Base-by-base conservation (phyloP, 1,140 invertebrate species). In the Temnothorax curvispinosus region DNA sequence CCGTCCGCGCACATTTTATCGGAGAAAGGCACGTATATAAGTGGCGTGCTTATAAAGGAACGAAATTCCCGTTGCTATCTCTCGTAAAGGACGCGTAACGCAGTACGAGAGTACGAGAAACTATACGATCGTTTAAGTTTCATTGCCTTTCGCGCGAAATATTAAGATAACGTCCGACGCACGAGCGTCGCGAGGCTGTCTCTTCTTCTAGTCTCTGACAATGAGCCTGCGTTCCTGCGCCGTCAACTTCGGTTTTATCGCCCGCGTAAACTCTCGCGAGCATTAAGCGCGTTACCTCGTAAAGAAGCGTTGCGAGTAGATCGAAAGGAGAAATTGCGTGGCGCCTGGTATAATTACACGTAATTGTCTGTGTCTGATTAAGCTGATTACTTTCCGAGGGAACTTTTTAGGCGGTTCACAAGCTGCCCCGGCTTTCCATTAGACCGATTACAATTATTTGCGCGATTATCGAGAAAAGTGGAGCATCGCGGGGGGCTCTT, bases 361-460 rank as follows among this genome's bases (percentile, higher is more conserved):
- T 89, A 75, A 88, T 89, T 88, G 77, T 76, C 72, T 82, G 65
- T 35, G 76, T 89, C 75, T 85, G 87, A 89, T 89, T 88, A 89
- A 77, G 50, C 50, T 69, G 64, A 74, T 77, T 88, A 85, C 56
- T 60, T 64, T 64, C 54, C 62, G 62, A 69, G 71, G 52, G 81
- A 77, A 62, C 35, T 50, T 69, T 54, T 41, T 52, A 81, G 21
- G 47, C 15, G 78, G 21, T 56, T 81, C 50, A 35, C 32, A 78
- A 78, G 44, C 18, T 21, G 15, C 38, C 60, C 60, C n/a, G 47
- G 62, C 32, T 80, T 80, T 80, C 77, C 44, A 78, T 69, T 38
- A 80, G 44, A 21, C 15, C 64, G 52, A 71, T 69, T 81, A 44
- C 32, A 65, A 80, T 82, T 82, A 82, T 71, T 54, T 47, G 15